Evolutionary conservation across 2,888 invertebrate species (phyloP).

Genomic region (Acronicta leporina): DNA sequence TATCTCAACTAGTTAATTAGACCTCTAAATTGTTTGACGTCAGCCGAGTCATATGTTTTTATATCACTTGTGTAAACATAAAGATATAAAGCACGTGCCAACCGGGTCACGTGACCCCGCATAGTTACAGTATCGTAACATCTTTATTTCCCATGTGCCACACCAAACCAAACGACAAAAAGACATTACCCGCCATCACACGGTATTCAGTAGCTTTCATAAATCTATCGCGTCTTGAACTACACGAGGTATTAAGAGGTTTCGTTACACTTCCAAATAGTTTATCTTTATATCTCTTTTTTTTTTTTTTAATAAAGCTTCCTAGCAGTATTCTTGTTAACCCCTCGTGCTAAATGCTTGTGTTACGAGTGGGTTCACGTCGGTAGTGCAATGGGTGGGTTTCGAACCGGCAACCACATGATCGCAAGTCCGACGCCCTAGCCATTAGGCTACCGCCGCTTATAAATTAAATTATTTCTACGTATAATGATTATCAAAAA

Average conservation of each 20-base stretch:
- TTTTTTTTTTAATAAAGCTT: too few species aligned
- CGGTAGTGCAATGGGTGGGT: too few species aligned
- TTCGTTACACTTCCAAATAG: too few species aligned
- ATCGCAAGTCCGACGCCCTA: too few species aligned
- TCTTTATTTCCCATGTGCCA: slow-evolving; percentile 52
- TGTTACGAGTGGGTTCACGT: too few species aligned
- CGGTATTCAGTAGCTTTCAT: slow-evolving; percentile 20
- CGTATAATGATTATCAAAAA: too few species aligned
- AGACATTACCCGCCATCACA: slow-evolving; percentile 22
- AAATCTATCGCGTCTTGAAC: slow-evolving; percentile 34
- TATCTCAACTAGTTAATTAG: slow-evolving; percentile 33
- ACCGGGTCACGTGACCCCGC: slow-evolving; percentile 53
- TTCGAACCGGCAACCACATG: too few species aligned
- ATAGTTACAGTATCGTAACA: slow-evolving; percentile 53
- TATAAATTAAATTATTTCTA: too few species aligned
- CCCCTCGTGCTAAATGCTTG: too few species aligned
- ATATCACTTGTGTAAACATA: slow-evolving; percentile 39
- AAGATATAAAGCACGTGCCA: slow-evolving; percentile 52
- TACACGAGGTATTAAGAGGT: slow-evolving; percentile 14
- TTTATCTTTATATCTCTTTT: too few species aligned
- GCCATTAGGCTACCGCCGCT: too few species aligned
- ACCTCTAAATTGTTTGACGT: slow-evolving; percentile 39
- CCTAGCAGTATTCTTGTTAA: too few species aligned
- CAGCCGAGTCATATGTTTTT: slow-evolving; percentile 41
- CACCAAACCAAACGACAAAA: slow-evolving; percentile 35